Base-by-base conservation (phyloP, 2,888 invertebrate species). In the Andricus curvator region DNA sequence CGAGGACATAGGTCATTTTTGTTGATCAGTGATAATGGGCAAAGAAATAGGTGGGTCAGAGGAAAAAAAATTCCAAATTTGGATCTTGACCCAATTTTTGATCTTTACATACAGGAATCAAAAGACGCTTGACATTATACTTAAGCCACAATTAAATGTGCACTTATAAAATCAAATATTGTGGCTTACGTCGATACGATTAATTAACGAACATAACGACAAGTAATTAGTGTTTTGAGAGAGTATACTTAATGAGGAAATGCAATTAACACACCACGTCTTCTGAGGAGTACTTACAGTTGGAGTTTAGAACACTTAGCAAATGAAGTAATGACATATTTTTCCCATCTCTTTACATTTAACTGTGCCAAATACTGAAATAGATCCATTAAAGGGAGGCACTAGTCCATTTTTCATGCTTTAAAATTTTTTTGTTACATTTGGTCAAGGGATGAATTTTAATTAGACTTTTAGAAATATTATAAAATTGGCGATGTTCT, bases 171-270 rank as follows among this genome's bases (percentile, higher is more conserved):
- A 20, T 17, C 17, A 25, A 22, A 70, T 17, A 48, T 56, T n/a
- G 29, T 70, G 15, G 22, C 25, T 29, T 51, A 29, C 48, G 44
- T 51, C 29, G 22, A 70, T 70, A 70, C 20, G 3, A 48, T 70
- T 70, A 70, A 70, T 70, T 70, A 70, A 51, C 51, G 48, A 29
- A 65, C 65, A 6, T 17, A 70, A 70, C 70, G 48, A 68, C 22
- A 25, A 25, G 70, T 15, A 48, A 70, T 25, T 70, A 70, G 20
- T 48, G 68, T 48, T 68, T 44, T 22, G 44, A 51, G 70, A 29
- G 48, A 70, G 25, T 70, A 70, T 70, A 48, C 51, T 48, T 70
- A 70, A 70, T 70, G 70, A 70, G 70, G 51, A 70, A 70, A 70
- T 70, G 48, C 70, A 70, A 70, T 70, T 51, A 70, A 48, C 25